A percentile compares a stretch with the other conserved stretches of the same genome.
phyloP scores from a whole-genome alignment of 2,113 vertebrate species.

The Hassar affinis region DNA sequence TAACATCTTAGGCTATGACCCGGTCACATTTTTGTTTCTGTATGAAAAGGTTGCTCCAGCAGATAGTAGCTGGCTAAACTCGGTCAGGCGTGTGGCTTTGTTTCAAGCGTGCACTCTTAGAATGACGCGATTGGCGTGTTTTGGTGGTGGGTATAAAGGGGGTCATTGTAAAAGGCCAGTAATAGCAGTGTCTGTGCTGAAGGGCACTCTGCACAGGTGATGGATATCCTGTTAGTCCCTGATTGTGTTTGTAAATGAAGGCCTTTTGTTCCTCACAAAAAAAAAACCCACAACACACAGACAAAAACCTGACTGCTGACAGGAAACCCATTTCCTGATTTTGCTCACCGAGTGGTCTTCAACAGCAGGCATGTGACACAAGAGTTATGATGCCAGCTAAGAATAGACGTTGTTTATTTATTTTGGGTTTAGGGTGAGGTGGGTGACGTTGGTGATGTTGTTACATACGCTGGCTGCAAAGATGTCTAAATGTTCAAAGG shows the following conservation, averaged over 20 bases:
- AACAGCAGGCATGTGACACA: conserved; percentile 58
- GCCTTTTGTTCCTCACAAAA: conserved; percentile 56
- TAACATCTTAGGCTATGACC: not conserved
- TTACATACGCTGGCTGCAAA: not conserved
- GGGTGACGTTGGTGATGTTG: not conserved
- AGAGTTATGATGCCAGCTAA: conserved; percentile 56
- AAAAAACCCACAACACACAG: conserved; percentile 26
- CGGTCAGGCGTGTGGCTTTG: conserved; percentile 37
- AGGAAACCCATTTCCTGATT: conserved; percentile 62
- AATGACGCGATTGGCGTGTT: conserved; percentile 52
- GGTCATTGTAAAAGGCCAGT: conserved; percentile 55
- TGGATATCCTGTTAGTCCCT: conserved; percentile 57
- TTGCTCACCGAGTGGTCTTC: conserved; percentile 59
- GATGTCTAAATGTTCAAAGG: not conserved
- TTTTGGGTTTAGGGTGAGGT: not conserved
- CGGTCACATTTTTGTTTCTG: not conserved
- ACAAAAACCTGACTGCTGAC: conserved; percentile 43
- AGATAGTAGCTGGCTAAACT: conserved; percentile 9
- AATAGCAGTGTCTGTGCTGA: conserved; percentile 47
- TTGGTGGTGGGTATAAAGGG: conserved; percentile 48
- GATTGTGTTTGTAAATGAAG: conserved; percentile 55
- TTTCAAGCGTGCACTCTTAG: conserved; percentile 19
- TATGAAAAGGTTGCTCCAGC: not conserved
- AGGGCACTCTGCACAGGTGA: conserved; percentile 56
- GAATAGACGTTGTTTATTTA: conserved; percentile 61